phyloP scores from a whole-genome alignment of 2,888 invertebrate species.

The Pristionchus japonicus region DNA sequence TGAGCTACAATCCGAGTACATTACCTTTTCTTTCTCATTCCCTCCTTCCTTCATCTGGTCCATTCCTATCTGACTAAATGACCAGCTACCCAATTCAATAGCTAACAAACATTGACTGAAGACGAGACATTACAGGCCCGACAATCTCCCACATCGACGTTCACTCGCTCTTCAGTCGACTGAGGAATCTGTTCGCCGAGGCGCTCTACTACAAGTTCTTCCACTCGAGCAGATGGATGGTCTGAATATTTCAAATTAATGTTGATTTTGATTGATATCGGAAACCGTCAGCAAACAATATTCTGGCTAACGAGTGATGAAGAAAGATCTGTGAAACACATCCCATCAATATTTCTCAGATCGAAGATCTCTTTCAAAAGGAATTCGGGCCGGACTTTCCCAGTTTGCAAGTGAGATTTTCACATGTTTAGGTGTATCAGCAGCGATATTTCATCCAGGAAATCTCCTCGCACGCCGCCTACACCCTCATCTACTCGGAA shows the following conservation, averaged over 20 bases:
- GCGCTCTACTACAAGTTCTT: background rate
- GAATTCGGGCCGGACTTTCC: conserved; percentile 28
- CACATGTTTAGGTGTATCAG: too few species aligned
- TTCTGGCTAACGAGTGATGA: too few species aligned
- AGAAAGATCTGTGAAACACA: background rate
- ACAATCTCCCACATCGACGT: conserved; percentile 9
- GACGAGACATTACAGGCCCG: background rate
- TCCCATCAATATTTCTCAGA: background rate
- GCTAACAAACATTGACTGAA: too few species aligned
- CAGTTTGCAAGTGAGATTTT: background rate
- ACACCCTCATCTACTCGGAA: background rate
- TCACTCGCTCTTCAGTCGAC: background rate
- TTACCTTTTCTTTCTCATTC: too few species aligned
- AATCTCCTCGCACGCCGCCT: conserved; percentile 20
- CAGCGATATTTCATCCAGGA: background rate
- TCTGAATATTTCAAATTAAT: background rate
- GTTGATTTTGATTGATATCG: too few species aligned
- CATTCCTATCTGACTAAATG: too few species aligned
- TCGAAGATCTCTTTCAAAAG: background rate
- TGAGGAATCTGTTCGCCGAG: background rate
- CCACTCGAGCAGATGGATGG: conserved; percentile 22
- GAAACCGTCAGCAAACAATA: too few species aligned
- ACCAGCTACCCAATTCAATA: too few species aligned
- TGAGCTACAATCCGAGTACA: conserved; percentile 44
- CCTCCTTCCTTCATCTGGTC: too few species aligned